These are phyloP conservation scores for Dryocosmus kuriphilus DNA, from an alignment of 2,888 invertebrate species.

Conservation along the genomic window DNA sequence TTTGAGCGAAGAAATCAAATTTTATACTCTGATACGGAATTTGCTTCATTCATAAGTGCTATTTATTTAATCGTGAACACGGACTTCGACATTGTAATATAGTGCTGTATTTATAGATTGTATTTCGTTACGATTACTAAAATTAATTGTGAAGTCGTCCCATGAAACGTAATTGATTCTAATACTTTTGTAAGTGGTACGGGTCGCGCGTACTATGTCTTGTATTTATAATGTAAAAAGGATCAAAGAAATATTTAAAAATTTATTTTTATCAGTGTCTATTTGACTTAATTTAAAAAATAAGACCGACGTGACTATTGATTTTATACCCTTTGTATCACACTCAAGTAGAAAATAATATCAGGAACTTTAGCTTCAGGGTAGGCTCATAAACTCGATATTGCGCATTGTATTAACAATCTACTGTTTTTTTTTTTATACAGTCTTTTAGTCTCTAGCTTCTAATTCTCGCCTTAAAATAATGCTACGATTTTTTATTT, in stretches of 20 bases:
- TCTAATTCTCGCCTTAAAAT: background rate
- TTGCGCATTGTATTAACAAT: background rate
- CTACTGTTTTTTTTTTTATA: background rate
- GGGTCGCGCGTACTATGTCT: background rate
- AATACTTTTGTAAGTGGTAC: background rate
- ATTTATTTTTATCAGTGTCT: background rate
- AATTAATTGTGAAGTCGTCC: conserved; percentile 5
- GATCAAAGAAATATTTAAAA: conserved; percentile 1
- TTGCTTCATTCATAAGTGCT: background rate
- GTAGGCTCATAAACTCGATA: background rate
- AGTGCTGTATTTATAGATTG: conserved; percentile 29
- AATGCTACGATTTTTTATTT: background rate
- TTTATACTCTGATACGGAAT: background rate
- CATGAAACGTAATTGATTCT: background rate
- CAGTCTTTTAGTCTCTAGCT: background rate
- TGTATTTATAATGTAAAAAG: conserved; percentile 2
- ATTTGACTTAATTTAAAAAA: background rate
- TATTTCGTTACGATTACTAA: background rate
- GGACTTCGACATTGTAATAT: background rate
- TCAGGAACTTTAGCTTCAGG: background rate
- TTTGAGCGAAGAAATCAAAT: conserved; percentile 6
- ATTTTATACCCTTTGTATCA: background rate
- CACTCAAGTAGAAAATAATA: background rate
- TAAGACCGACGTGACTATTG: background rate
- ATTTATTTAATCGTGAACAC: background rate